Evolutionary conservation across 2,113 vertebrate species (phyloP).

Genomic region (Dipodomys stephensi): DNA sequence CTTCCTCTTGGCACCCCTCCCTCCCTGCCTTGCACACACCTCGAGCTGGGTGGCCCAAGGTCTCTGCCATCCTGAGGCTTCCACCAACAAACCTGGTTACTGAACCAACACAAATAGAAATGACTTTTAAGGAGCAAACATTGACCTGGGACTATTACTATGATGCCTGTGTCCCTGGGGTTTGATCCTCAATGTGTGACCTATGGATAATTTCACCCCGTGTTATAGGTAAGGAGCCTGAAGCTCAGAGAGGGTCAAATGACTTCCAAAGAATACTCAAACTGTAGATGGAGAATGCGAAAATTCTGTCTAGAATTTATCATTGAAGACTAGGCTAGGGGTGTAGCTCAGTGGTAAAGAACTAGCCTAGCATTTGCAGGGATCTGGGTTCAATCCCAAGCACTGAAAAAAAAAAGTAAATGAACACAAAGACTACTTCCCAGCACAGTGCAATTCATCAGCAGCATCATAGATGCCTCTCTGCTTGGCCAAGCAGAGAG

Average conservation of each 20-base stretch:
- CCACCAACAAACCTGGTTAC: too few species aligned
- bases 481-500: background rate
- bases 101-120: background rate
- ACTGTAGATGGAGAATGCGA: background rate
- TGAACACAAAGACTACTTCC: background rate
- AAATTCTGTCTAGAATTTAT: background rate
- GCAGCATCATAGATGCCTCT: too few species aligned
- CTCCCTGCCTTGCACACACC: background rate
- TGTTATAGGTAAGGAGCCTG: background rate
- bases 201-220: background rate
- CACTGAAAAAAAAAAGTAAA: background rate
- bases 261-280: background rate
- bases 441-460: too few species aligned
- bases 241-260: background rate
- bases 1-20: slow-evolving; percentile 42
- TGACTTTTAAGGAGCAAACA: background rate
- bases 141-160: background rate
- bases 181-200: background rate
- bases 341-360: background rate
- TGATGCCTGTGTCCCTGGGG: background rate
- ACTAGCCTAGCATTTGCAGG: background rate
- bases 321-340: background rate
- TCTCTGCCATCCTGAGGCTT: background rate
- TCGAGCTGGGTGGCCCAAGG: background rate
- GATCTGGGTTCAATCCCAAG: background rate